Evolutionary conservation across 2,113 vertebrate genomes (phyloP).

Genomic region (Bos javanicus): DNA sequence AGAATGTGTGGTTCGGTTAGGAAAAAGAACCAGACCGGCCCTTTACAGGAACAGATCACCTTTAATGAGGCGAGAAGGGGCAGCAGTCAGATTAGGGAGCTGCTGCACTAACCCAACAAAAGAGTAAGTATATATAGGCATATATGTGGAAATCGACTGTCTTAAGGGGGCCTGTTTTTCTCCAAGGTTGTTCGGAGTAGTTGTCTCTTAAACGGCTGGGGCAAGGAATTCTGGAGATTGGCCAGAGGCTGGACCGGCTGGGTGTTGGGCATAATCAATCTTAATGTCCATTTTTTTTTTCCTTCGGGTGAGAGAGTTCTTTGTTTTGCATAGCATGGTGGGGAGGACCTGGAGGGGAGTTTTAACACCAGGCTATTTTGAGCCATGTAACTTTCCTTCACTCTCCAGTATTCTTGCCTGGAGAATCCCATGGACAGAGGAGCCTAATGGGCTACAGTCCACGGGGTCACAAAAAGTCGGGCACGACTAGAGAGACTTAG

Average conservation of each 20-base stretch:
- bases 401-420: not conserved
- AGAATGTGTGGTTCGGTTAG: not conserved
- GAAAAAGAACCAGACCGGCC: not conserved
- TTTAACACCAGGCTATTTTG: not conserved
- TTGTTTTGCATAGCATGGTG: not conserved
- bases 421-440: not conserved
- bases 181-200: not conserved
- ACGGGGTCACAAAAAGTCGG: fast-evolving
- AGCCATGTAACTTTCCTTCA: not conserved
- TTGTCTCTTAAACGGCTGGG: not conserved
- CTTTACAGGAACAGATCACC: not conserved
- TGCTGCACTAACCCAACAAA: not conserved
- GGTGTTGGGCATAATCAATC: not conserved
- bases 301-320: not conserved
- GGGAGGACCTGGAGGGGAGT: not conserved
- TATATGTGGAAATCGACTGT: not conserved
- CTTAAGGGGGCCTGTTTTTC: not conserved
- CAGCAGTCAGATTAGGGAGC: not conserved
- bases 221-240: not conserved
- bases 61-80: not conserved
- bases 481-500: not conserved
- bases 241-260: not conserved
- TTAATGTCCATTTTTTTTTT: not conserved
- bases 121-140: not conserved
- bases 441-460: not conserved